Evolutionary conservation across 1,140 invertebrate species (phyloP).

Genomic region (Cheumatopsyche charites): DNA sequence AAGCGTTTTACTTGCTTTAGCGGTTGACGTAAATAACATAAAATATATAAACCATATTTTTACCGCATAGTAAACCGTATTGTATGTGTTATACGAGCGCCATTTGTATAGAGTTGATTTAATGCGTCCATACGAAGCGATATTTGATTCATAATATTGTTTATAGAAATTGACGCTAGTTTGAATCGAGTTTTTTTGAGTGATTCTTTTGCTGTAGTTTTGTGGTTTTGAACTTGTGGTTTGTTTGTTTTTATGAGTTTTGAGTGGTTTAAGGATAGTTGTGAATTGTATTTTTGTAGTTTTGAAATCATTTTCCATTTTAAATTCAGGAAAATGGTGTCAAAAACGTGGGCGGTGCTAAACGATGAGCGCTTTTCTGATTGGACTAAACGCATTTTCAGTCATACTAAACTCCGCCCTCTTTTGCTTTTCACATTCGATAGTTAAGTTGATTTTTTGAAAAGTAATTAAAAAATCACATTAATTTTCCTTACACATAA

Average conservation of each 20-base stretch:
- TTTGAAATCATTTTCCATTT: neutral
- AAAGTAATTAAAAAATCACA: too few relatives aligned
- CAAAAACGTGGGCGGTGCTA: constrained; percentile 1
- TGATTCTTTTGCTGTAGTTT: too few relatives aligned
- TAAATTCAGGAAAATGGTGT: constrained; percentile 13
- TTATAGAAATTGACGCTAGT: too few relatives aligned
- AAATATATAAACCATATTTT: neutral
- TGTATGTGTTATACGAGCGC: neutral
- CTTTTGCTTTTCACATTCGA: neutral
- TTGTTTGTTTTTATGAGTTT: too few relatives aligned
- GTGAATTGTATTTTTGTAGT: neutral
- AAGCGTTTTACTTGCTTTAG: constrained; percentile 35
- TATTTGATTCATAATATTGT: too few relatives aligned
- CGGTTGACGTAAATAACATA: constrained; percentile 28
- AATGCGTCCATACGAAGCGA: too few relatives aligned
- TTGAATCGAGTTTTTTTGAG: too few relatives aligned
- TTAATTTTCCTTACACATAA: too few relatives aligned
- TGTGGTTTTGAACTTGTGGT: too few relatives aligned
- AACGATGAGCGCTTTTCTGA: neutral
- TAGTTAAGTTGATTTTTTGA: too few relatives aligned
- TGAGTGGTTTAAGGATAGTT: too few relatives aligned
- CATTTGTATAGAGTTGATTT: neutral
- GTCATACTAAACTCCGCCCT: neutral
- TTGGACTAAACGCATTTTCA: neutral
- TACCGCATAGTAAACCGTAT: neutral